phyloP scores from a whole-genome alignment of 1,140 invertebrate genomes.

The Cotesia glomerata region DNA sequence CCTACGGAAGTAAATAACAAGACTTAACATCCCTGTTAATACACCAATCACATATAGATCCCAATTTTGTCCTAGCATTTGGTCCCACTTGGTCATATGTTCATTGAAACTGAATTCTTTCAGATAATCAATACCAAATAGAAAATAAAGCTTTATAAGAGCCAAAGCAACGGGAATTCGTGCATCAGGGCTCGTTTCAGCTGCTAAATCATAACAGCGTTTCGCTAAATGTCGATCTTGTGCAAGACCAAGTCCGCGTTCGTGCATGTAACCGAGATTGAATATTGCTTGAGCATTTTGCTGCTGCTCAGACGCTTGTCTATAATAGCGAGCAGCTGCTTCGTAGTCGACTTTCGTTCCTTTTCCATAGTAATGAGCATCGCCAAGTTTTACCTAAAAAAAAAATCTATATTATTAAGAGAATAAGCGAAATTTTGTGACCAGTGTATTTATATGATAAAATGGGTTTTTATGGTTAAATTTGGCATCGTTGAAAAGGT shows the following conservation, averaged over 20 bases:
- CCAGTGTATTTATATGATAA: too few relatives aligned
- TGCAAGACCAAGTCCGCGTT: conserved; percentile 87
- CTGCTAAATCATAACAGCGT: conserved; percentile 95
- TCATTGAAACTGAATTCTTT: conserved; percentile 69
- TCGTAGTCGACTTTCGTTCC: conserved; percentile 93
- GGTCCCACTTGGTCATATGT: conserved; percentile 55
- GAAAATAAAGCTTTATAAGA: conserved; percentile 83
- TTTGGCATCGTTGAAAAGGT: too few relatives aligned
- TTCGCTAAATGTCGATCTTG: conserved; percentile 82
- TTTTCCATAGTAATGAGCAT: conserved; percentile 97
- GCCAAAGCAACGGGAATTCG: conserved; percentile 94
- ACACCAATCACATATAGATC: conserved; percentile 90
- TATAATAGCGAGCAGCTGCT: conserved; percentile 87
- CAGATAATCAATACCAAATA: conserved; percentile 77
- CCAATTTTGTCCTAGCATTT: conserved; percentile 84
- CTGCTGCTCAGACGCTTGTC: conserved; percentile 93
- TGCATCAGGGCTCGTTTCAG: conserved; percentile 93
- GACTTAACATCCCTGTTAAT: conserved; percentile 80
- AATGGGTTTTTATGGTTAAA: too few relatives aligned
- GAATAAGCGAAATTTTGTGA: too few relatives aligned
- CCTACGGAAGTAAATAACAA: conserved; percentile 79
- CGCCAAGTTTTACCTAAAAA: conserved; percentile 89
- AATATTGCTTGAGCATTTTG: conserved; percentile 99
- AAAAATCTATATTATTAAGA: too few relatives aligned
- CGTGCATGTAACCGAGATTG: conserved; percentile 99